Conservation (phyloP, 2,888 invertebrate species). For the Plagodis dolabraria region DNA sequence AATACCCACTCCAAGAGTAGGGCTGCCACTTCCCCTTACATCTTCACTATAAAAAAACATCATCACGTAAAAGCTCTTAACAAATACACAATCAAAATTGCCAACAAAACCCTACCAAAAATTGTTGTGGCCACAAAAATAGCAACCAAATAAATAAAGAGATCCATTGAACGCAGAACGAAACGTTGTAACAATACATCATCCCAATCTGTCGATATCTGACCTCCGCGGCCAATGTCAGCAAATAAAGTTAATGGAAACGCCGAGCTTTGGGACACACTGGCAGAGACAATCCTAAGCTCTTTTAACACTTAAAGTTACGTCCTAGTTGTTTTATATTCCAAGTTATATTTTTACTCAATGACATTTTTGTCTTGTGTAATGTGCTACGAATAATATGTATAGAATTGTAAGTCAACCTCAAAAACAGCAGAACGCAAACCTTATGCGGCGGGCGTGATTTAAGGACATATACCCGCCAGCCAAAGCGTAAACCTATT, state of each 20-base stretch:
- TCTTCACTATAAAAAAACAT: constrained; percentile 13
- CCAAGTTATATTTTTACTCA: too few relatives aligned
- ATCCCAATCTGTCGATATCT: constrained; percentile 69
- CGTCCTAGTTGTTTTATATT: background rate
- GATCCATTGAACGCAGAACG: constrained; percentile 43
- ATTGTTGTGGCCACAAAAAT: constrained; percentile 19
- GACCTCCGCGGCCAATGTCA: constrained; percentile 64
- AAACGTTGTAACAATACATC: constrained; percentile 73
- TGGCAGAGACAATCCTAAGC: constrained; percentile 1
- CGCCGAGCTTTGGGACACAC: constrained; percentile 46
- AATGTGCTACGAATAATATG: too few relatives aligned
- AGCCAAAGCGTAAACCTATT: too few relatives aligned
- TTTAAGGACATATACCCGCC: too few relatives aligned
- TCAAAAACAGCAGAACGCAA: too few relatives aligned
- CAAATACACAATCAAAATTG: background rate
- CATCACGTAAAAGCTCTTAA: constrained; percentile 23
- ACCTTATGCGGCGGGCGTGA: too few relatives aligned
- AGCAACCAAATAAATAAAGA: constrained; percentile 18
- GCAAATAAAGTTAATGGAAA: constrained; percentile 76
- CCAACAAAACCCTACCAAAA: background rate
- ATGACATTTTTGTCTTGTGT: too few relatives aligned
- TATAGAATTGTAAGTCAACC: too few relatives aligned
- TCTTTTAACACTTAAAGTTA: background rate
- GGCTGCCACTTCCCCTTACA: background rate
- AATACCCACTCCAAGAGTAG: too few relatives aligned